Evolutionary conservation across 1,140 invertebrate genomes (phyloP).

Genomic region (Muscidifurax raptorellus): DNA sequence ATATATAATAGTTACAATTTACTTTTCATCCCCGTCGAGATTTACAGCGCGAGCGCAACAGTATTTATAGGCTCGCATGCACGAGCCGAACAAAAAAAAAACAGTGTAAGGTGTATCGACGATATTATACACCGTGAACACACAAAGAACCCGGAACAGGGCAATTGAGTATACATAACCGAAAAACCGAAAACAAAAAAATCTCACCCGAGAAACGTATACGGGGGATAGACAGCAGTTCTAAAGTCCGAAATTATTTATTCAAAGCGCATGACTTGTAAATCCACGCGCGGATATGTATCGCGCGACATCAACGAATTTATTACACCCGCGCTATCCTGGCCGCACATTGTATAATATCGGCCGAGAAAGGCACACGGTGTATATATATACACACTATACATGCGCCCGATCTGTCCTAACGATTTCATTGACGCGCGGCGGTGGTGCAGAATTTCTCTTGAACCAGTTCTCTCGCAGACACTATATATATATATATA

Average conservation of each 20-base stretch:
- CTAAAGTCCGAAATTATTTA: slow-evolving; percentile 27
- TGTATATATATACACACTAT: neutral
- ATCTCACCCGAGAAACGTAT: neutral
- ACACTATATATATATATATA: neutral
- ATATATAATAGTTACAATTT: neutral
- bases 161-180: neutral
- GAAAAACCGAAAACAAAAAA: neutral
- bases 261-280: slow-evolving; percentile 33
- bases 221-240: neutral
- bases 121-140: too few species aligned
- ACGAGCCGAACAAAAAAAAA: too few species aligned
- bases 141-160: slow-evolving; percentile 8
- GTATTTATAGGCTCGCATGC: too few species aligned
- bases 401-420: neutral
- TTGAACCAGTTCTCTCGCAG: neutral
- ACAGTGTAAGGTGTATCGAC: too few species aligned
- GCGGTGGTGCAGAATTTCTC: slow-evolving; percentile 3
- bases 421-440: slow-evolving; percentile 34
- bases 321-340: neutral
- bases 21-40: neutral
- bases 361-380: slow-evolving; percentile 2
- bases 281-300: slow-evolving; percentile 8
- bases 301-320: slow-evolving; percentile 34
- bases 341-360: slow-evolving; percentile 30
- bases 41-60: neutral